Conservation (phyloP, 2,113 vertebrate species). For the Coreoperca whiteheadi region DNA sequence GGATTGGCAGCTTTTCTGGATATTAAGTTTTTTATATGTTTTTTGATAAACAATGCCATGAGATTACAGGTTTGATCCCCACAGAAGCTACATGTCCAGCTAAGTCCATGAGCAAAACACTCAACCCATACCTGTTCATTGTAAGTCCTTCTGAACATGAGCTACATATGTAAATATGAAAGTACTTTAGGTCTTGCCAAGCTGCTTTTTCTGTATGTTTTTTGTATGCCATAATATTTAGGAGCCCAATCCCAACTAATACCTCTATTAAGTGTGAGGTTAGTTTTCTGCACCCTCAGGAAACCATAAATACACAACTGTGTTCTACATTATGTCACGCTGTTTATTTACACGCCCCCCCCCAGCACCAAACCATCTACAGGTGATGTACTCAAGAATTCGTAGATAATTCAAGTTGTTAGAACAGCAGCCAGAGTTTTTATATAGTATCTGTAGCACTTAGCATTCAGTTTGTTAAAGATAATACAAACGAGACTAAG, state of each 20-base stretch:
- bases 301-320: no score
- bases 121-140: not conserved
- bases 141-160: not conserved
- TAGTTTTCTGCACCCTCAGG: conserved; percentile 9
- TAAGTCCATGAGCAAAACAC: not conserved
- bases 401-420: conserved; percentile 20
- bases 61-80: no score
- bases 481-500: not conserved
- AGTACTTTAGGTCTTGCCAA: not conserved
- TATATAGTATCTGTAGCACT: not conserved
- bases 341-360: no score
- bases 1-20: not conserved
- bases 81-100: not conserved
- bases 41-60: no score
- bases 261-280: not conserved
- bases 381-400: conserved; percentile 14
- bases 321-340: no score
- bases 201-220: not conserved
- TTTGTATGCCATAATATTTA: not conserved
- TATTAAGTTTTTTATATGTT: not conserved
- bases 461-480: not conserved
- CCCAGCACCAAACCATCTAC: no score
- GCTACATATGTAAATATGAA: not conserved
- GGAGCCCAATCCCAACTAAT: not conserved
- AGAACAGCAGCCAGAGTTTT: not conserved